phyloP scores from a whole-genome alignment of 1,140 invertebrate genomes.

The Macrotrachela quadricornifera region DNA sequence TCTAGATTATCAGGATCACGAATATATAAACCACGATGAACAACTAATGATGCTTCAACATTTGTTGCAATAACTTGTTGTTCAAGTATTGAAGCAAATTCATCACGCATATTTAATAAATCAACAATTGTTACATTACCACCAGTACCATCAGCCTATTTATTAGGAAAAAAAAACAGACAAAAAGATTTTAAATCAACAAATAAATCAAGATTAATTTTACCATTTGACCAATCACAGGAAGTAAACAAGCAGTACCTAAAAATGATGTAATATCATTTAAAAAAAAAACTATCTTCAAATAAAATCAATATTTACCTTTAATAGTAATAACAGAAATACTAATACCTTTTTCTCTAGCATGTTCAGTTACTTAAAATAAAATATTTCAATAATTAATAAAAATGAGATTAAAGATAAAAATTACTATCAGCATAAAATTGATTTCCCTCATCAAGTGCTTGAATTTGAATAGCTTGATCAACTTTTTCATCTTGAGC shows the following conservation, averaged over 20 bases:
- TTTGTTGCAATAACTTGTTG: slow-evolving; percentile 24
- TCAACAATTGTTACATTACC: slow-evolving; percentile 25
- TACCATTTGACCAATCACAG: background rate
- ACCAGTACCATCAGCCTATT: too few relatives aligned
- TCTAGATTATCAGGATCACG: too few relatives aligned
- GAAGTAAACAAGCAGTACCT: slow-evolving; percentile 1
- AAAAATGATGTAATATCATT: background rate
- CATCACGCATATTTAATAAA: slow-evolving; percentile 21
- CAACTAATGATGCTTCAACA: slow-evolving; percentile 18
- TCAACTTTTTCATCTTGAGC: slow-evolving; percentile 15
- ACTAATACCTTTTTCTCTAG: slow-evolving; percentile 10
- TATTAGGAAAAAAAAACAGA: too few relatives aligned
- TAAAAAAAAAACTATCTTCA: background rate
- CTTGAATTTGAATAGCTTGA: slow-evolving; percentile 14
- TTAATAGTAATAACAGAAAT: slow-evolving; percentile 24
- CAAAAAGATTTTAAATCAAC: too few relatives aligned
- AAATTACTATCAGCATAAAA: background rate
- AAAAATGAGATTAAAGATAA: background rate
- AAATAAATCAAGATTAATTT: background rate
- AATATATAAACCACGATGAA: slow-evolving; percentile 23
- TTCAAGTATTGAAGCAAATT: slow-evolving; percentile 22
- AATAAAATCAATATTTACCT: slow-evolving; percentile 15
- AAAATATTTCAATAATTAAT: too few relatives aligned
- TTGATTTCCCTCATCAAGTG: slow-evolving; percentile 14
- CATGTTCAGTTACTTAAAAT: too few relatives aligned